Evolutionary conservation across 2,113 vertebrate genomes (phyloP), one percentile per base, ranked within the genome.

Genomic region (Fregata magnificens): DNA sequence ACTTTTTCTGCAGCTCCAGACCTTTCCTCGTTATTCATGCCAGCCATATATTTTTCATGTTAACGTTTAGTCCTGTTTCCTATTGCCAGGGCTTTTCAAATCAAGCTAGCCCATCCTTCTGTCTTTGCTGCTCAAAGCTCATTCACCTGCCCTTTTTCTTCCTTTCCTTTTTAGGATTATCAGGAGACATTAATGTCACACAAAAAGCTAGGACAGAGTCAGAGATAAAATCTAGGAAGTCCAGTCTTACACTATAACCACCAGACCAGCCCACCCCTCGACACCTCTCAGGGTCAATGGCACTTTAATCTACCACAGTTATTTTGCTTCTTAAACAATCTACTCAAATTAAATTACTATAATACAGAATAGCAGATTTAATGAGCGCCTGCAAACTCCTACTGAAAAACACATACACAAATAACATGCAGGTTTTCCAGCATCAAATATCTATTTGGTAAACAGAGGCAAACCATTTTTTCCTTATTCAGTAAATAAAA

Each of bases 311-410:
- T 72, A 88, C 66, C 84, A 86, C 82, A 81, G 83, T 82, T 92
- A 96, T 95, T 97, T 95, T 71, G n/a, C 63, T 94, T 95, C 97
- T 96, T 95, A 95, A 95, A 95, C 89, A 97, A 93, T 85, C 78
- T 94, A 95, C 93, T 97, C 89, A 87, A 94, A 96, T 96, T 90
- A 92, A 92, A 97, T 95, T 82, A 77, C 82, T 90, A 29, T 80
- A 97, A 91, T 94, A 94, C 53, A 78, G 74, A 95, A 93, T 12
- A 87, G 89, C 32, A 90, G 84, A 89, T 91, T 91, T 95, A 97
- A 95, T 91, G 74, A 95, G 82, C 5, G 58, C 47, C 59, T 93
- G 71, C 74, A 96, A 94, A 89, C 52, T 94, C 70, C 82, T 66
- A 42, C 53, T 91, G 86, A 90, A 95, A 97, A 94, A 87, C 21